A percentile compares a stretch with the other conserved stretches of the same genome.
Conservation (phyloP, 2,113 vertebrate genomes). For the Psilopsiagon aymara region DNA sequence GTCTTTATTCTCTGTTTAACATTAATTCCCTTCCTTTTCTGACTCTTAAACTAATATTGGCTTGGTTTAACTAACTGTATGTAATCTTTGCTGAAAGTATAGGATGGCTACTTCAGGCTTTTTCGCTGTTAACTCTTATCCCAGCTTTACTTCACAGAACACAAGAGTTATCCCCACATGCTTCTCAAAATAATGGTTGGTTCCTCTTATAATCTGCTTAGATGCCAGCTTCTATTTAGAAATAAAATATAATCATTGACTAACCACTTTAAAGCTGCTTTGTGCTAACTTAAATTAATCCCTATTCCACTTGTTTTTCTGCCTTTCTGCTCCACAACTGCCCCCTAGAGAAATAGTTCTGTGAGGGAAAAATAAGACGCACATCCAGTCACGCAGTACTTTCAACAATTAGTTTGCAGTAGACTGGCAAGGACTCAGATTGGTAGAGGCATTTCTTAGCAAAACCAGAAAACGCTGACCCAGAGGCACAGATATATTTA, state of each 20-base stretch:
- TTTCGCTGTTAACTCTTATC: not conserved
- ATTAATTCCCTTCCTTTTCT: not conserved
- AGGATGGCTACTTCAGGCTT: not conserved
- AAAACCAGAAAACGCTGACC: not conserved
- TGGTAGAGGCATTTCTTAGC: not conserved
- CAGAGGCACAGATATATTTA: not conserved
- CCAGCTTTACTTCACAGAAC: not conserved
- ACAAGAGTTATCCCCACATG: not conserved
- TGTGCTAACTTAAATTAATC: conserved; percentile 49
- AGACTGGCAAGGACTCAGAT: not conserved
- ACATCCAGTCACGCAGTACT: not conserved
- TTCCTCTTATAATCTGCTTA: conserved; percentile 32
- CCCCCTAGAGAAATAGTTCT: conserved; percentile 35
- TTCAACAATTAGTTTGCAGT: not conserved
- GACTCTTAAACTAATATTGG: not conserved
- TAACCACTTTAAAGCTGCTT: conserved; percentile 52
- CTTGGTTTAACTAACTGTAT: not conserved
- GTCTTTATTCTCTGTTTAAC: not conserved
- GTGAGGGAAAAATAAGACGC: not conserved
- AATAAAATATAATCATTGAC: conserved; percentile 55
- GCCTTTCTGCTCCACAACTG: conserved; percentile 50
- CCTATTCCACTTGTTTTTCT: conserved; percentile 44
- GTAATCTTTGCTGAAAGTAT: not conserved
- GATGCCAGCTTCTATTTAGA: conserved; percentile 42
- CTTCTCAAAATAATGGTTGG: not conserved